phyloP scores from a whole-genome alignment of 2,888 invertebrate genomes.

The Clistopyga incitator region DNA sequence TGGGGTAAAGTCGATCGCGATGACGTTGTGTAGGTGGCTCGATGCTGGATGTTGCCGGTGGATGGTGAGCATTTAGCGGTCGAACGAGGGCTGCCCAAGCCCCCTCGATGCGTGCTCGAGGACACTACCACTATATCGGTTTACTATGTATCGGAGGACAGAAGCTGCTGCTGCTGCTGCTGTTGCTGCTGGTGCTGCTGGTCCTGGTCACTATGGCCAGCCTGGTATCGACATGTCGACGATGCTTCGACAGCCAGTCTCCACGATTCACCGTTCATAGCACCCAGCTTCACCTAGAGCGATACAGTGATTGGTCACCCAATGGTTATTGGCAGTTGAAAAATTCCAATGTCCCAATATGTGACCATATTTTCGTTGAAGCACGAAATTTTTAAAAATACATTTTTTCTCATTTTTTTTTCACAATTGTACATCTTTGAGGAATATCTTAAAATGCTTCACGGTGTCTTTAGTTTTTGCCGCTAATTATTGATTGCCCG shows the following conservation, averaged over 20 bases:
- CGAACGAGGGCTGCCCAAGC: constrained; percentile 71
- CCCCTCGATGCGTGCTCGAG: constrained; percentile 73
- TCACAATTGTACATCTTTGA: neutral
- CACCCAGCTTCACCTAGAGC: neutral
- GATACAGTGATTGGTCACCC: constrained; percentile 23
- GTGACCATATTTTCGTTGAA: neutral
- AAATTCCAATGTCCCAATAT: neutral
- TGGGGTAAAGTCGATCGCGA: constrained; percentile 64
- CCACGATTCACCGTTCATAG: constrained; percentile 41
- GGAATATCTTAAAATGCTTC: neutral
- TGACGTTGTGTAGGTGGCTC: constrained; percentile 60
- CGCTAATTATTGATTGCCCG: neutral
- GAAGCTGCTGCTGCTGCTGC: constrained; percentile 60
- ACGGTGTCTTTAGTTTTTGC: neutral
- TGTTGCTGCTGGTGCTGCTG: constrained; percentile 64
- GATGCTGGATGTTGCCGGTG: constrained; percentile 64
- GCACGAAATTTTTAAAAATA: neutral
- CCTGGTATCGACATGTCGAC: constrained; percentile 84
- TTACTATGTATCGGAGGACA: constrained; percentile 79
- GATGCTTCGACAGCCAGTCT: constrained; percentile 68
- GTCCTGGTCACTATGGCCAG: constrained; percentile 71
- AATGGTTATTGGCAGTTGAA: constrained; percentile 10
- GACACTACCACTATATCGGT: constrained; percentile 70
- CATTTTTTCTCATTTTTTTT: neutral
- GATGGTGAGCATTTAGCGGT: constrained; percentile 82